Percentiles rank a stretch among this genome's conserved stretches.
phyloP scores from a whole-genome alignment of 2,113 vertebrate genomes.

The Sinocyclocheilus anophthalmus region DNA sequence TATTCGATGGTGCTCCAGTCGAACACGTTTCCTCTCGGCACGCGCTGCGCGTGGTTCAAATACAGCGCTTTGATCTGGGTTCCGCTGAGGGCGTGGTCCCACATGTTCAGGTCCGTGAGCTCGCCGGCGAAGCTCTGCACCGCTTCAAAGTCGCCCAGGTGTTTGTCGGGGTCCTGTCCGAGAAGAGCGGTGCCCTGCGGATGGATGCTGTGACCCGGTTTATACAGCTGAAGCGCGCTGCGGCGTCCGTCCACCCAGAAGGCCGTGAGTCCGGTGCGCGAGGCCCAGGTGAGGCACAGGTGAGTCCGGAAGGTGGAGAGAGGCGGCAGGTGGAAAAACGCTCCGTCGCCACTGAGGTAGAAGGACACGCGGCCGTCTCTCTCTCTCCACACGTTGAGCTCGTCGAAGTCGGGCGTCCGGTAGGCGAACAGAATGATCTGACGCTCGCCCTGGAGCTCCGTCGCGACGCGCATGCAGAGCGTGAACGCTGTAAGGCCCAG shows the following conservation, averaged over 20 bases:
- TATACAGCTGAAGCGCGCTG: conserved; percentile 78
- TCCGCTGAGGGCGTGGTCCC: conserved; percentile 77
- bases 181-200: conserved; percentile 72
- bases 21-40: conserved; percentile 76
- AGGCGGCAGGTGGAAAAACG: conserved; percentile 70
- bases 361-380: conserved; percentile 74
- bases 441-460: conserved; percentile 72
- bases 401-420: conserved; percentile 74
- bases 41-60: conserved; percentile 62
- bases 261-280: conserved; percentile 71
- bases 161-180: conserved; percentile 77
- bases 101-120: conserved; percentile 80
- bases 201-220: conserved; percentile 70
- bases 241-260: conserved; percentile 51
- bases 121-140: conserved; percentile 78
- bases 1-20: conserved; percentile 79
- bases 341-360: conserved; percentile 72
- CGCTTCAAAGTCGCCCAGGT: conserved; percentile 71
- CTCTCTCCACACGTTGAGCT: conserved; percentile 80
- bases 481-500: conserved; percentile 76
- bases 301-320: conserved; percentile 75
- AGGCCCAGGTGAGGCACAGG: conserved; percentile 80
- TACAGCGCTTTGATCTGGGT: conserved; percentile 73
- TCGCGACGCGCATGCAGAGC: conserved; percentile 75
- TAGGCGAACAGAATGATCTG: conserved; percentile 81